These are phyloP conservation scores for Eospalax fontanierii DNA, from an alignment of 2,797 vertebrate species.

Conservation along the genomic window DNA sequence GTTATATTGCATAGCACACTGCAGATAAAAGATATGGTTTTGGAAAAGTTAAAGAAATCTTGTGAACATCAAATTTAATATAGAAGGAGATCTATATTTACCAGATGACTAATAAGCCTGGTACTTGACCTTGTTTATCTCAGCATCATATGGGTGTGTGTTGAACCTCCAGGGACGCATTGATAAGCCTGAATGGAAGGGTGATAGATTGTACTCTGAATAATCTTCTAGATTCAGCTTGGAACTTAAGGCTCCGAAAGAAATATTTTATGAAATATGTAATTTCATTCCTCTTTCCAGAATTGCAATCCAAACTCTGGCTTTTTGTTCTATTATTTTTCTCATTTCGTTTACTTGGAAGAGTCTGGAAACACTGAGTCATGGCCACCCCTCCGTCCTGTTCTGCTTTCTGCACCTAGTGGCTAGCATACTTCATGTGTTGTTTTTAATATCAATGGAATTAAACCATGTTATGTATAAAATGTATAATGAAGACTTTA, in stretches of 20 bases:
- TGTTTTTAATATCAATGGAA: constrained; percentile 75
- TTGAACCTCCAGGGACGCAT: neutral
- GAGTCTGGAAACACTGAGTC: constrained; percentile 74
- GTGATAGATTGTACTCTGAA: constrained; percentile 28
- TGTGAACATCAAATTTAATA: constrained; percentile 4
- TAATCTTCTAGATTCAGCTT: constrained; percentile 65
- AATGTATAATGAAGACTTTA: constrained; percentile 76
- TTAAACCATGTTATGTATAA: constrained; percentile 69
- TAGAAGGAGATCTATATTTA: neutral
- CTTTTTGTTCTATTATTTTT: constrained; percentile 82
- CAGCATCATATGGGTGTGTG: neutral
- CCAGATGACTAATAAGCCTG: neutral
- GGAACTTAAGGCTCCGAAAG: constrained; percentile 61
- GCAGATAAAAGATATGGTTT: neutral
- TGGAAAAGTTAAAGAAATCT: constrained; percentile 11
- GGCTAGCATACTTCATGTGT: constrained; percentile 61
- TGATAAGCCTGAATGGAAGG: neutral
- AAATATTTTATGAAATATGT: constrained; percentile 69
- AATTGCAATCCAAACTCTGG: constrained; percentile 76
- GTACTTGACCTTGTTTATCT: neutral
- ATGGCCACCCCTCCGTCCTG: constrained; percentile 73
- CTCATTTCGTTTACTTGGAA: constrained; percentile 83
- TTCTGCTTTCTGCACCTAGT: constrained; percentile 72
- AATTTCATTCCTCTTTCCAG: constrained; percentile 79
- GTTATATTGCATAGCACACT: accelerated